Conservation (phyloP, 2,113 vertebrate species). For the Axis porcinus region DNA sequence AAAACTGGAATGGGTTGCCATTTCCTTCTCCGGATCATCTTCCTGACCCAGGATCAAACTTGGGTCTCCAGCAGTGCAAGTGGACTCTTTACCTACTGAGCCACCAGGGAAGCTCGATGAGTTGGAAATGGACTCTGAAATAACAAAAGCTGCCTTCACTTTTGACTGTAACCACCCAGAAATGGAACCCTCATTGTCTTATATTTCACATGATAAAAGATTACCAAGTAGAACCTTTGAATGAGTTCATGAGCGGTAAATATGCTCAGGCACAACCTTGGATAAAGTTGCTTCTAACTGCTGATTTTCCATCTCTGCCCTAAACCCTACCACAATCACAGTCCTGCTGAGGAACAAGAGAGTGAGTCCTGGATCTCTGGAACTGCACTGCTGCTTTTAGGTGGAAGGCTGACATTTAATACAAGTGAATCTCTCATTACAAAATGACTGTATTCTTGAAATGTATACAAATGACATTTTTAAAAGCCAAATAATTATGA, state of each 20-base stretch:
- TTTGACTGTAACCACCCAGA: not conserved
- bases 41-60: not conserved
- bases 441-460: not conserved
- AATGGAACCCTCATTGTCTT: not conserved
- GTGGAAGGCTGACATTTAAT: not conserved
- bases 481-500: not conserved
- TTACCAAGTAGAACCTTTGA: not conserved
- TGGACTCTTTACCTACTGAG: not conserved
- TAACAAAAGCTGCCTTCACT: not conserved
- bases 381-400: not conserved
- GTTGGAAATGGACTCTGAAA: not conserved
- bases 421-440: not conserved
- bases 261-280: not conserved
- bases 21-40: not conserved
- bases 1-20: not conserved
- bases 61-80: not conserved
- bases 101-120: not conserved
- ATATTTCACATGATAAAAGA: not conserved
- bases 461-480: not conserved
- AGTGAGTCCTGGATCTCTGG: not conserved
- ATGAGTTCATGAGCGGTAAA: not conserved
- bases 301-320: not conserved
- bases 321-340: not conserved
- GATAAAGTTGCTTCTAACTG: not conserved
- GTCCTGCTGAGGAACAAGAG: not conserved